Conservation (phyloP, 37 sponge, comb jelly and placozoan species). For the Axinella damicornis region DNA sequence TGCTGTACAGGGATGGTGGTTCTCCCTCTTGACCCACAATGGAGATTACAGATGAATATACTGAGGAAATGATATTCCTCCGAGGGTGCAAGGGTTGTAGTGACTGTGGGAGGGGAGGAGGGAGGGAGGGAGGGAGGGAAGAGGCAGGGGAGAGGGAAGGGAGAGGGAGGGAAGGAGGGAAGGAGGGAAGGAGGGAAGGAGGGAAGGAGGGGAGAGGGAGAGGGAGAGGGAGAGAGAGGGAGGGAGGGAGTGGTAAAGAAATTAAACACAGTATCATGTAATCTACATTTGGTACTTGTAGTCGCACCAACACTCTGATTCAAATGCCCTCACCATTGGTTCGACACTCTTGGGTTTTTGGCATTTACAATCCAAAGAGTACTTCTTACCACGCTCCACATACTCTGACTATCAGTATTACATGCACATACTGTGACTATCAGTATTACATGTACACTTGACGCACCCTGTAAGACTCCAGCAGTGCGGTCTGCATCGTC, state of each 20-base stretch:
- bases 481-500: constrained; percentile 22
- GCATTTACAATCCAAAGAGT: too few relatives aligned
- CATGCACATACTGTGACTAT: too few relatives aligned
- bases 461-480: constrained; percentile 64
- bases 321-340: too few relatives aligned
- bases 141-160: constrained; percentile 16
- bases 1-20: constrained; percentile 70
- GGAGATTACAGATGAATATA: constrained; percentile 55
- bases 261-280: too few relatives aligned
- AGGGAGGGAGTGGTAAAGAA: background rate
- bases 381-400: too few relatives aligned
- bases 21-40: constrained; percentile 56
- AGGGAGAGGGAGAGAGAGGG: background rate
- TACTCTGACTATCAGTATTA: too few relatives aligned
- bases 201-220: background rate
- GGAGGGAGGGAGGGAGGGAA: constrained; percentile 22
- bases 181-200: background rate
- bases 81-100: constrained; percentile 23
- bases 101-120: constrained; percentile 15
- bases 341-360: too few relatives aligned
- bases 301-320: too few relatives aligned
- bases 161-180: background rate
- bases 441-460: too few relatives aligned
- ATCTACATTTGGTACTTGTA: too few relatives aligned
- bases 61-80: constrained; percentile 38